Evolutionary conservation across 2,888 invertebrate species (phyloP).

Genomic region (Baccha elongata): DNA sequence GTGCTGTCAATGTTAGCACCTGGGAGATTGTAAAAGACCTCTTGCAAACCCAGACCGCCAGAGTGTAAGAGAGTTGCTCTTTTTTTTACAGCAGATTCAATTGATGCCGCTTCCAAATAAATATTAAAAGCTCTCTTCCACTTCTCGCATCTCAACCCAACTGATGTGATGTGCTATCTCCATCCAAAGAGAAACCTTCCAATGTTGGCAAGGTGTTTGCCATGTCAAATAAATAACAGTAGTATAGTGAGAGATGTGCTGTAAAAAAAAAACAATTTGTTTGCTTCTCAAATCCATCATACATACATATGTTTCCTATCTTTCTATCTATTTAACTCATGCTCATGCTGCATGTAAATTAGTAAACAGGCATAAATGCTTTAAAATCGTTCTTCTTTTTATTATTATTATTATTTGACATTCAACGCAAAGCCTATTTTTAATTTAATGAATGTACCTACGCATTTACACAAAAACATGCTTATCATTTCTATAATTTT

Average conservation of each 20-base stretch:
- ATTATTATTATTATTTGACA: background rate
- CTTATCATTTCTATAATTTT: no score
- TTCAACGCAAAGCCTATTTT: no score
- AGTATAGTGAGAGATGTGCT: constrained; percentile 7
- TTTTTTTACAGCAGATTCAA: background rate
- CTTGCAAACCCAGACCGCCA: constrained; percentile 5
- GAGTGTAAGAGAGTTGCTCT: constrained; percentile 13
- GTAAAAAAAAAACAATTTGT: background rate
- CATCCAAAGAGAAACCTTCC: constrained; percentile 15
- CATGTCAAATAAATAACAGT: background rate
- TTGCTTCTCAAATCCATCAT: no score
- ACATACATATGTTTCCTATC: no score
- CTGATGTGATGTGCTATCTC: constrained; percentile 16
- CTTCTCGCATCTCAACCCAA: constrained; percentile 33
- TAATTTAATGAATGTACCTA: no score
- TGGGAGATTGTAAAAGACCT: constrained; percentile 23
- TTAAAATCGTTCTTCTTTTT: no score
- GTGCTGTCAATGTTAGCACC: constrained; percentile 17
- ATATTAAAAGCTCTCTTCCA: constrained; percentile 27
- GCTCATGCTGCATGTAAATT: no score
- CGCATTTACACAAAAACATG: no score
- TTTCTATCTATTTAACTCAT: background rate
- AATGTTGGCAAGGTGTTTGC: constrained; percentile 1
- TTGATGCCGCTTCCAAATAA: constrained; percentile 25
- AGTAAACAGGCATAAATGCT: no score